Base-by-base conservation (phyloP, 1,140 invertebrate species). In the Akabosia matsudoensis region DNA sequence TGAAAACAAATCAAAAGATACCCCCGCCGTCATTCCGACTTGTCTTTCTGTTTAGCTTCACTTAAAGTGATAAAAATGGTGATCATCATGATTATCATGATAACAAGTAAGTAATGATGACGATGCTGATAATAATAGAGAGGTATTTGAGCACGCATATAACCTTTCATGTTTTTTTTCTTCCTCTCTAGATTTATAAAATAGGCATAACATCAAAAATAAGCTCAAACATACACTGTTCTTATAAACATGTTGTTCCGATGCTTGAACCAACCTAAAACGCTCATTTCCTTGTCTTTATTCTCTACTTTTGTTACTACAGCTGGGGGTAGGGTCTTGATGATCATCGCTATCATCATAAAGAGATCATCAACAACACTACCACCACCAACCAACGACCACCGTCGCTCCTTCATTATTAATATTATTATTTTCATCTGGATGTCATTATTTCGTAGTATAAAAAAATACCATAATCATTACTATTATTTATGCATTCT, bases 301-400 rank as follows among this genome's bases (percentile, higher is more conserved):
- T 45, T 45, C 37, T n/a, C n/a, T n/a, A n/a, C n/a, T n/a, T n/a
- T n/a, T n/a, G n/a, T n/a, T n/a, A n/a, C n/a, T 45, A 45, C 37
- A 10, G 37, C 37, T 45, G 37, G 37, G 37, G 37, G 37, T 45
- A 45, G 7, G n/a, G 22, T n/a, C n/a, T n/a, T n/a, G n/a, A n/a
- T n/a, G 54, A 22, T 67, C 61, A 30, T 10, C 61, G 31, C n/a
- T 30, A 67, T 30, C 61, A n/a, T 31, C 61, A 67, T 61, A 61
- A 61, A 61, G 54, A 61, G 54, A 61, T 67, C 61, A 67, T 67
- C 61, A n/a, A n/a, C n/a, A n/a, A n/a, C n/a, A n/a, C n/a, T n/a
- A n/a, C n/a, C n/a, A 61, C 14, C 54, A 31, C 61, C 61, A 31
- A 30, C 54, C 54, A 61, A 24, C 54, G 14, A 61, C 54, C 54